Conservation (phyloP, 2,797 vertebrate species). For the Urosaurus nigricauda region DNA sequence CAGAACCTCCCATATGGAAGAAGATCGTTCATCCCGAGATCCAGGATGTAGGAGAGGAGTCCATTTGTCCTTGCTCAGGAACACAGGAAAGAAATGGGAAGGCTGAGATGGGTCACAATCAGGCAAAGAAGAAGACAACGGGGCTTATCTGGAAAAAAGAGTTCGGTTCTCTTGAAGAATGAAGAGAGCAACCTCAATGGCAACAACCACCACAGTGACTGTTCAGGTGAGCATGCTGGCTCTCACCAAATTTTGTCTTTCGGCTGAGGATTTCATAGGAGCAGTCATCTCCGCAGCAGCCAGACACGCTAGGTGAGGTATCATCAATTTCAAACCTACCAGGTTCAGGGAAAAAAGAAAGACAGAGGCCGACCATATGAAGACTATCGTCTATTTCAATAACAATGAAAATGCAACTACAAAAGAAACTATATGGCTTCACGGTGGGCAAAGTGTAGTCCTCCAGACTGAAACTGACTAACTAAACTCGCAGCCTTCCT, state of each 20-base stretch:
- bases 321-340: slow-evolving; percentile 93
- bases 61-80: background rate
- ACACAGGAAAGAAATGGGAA: background rate
- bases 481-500: too few relatives aligned
- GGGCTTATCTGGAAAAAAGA: background rate
- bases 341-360: background rate
- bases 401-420: background rate
- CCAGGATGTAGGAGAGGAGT: slow-evolving; percentile 7
- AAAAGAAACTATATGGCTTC: too few relatives aligned
- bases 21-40: background rate
- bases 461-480: too few relatives aligned
- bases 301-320: slow-evolving; percentile 92
- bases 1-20: slow-evolving; percentile 12
- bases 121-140: slow-evolving; percentile 1
- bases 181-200: slow-evolving; percentile 81
- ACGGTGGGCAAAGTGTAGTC: too few relatives aligned
- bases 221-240: slow-evolving; percentile 86
- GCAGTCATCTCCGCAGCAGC: slow-evolving; percentile 93
- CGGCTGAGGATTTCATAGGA: slow-evolving; percentile 95
- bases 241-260: slow-evolving; percentile 91
- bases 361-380: too few relatives aligned
- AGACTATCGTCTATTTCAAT: background rate
- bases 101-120: background rate
- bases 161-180: background rate
- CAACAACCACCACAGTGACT: slow-evolving; percentile 93